A percentile compares a stretch with the other conserved stretches of the same genome.
These are phyloP conservation scores for Dryocosmus kuriphilus DNA, from an alignment of 2,888 invertebrate species.

Conservation along the genomic window DNA sequence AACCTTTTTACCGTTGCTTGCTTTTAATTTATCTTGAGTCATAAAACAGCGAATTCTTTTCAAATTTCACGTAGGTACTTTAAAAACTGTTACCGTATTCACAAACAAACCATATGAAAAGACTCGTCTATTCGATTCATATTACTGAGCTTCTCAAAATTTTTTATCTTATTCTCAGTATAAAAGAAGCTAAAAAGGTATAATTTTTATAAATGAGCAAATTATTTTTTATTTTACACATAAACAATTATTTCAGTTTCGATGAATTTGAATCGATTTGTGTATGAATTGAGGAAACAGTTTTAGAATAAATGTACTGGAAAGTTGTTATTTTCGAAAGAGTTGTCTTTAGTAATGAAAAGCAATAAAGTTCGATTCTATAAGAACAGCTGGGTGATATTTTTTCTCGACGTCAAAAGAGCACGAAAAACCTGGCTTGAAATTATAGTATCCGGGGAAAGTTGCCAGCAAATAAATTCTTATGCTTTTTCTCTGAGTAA, in stretches of 20 bases:
- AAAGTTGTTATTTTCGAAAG: too few relatives aligned
- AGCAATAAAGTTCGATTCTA: neutral
- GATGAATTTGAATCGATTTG: too few relatives aligned
- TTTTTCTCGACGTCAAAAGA: too few relatives aligned
- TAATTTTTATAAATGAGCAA: too few relatives aligned
- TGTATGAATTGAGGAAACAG: too few relatives aligned
- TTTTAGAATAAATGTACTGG: too few relatives aligned
- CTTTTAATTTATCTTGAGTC: conserved; percentile 18
- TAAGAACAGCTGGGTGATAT: neutral
- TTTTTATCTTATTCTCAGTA: too few relatives aligned
- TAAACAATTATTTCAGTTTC: too few relatives aligned
- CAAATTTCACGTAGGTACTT: neutral
- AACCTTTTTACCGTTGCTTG: conserved; percentile 13
- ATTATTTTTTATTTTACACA: too few relatives aligned
- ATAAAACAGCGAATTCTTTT: neutral
- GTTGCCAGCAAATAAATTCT: conserved; percentile 25
- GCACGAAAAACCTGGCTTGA: too few relatives aligned
- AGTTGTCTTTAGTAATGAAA: neutral
- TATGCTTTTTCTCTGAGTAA: neutral
- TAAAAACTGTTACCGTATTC: neutral
- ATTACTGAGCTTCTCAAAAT: neutral
- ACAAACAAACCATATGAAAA: neutral
- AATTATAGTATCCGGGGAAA: conserved; percentile 16
- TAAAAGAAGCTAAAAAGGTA: too few relatives aligned
- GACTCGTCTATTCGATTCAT: neutral